phyloP scores from a whole-genome alignment of 2,888 invertebrate genomes.

The Scaptodrosophila latifasciaeformis region DNA sequence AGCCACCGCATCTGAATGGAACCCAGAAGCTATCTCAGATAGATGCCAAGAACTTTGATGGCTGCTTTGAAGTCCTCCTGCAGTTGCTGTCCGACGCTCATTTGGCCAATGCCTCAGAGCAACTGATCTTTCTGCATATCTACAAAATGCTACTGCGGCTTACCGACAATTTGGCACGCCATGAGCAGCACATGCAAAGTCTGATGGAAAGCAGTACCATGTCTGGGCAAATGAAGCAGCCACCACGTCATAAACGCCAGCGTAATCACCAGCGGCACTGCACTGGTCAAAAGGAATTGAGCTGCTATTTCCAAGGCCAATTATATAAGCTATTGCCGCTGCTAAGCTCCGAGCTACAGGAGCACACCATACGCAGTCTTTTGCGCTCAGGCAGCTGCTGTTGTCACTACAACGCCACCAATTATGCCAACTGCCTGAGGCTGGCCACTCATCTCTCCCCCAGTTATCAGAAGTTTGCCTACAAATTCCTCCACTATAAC shows the following conservation, averaged over 20 bases:
- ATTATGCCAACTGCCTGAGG: conserved; percentile 57
- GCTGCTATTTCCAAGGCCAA: conserved; percentile 71
- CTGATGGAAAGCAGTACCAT: conserved; percentile 40
- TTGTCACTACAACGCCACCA: conserved; percentile 67
- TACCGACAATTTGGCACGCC: conserved; percentile 62
- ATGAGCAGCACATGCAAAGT: conserved; percentile 49
- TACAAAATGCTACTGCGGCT: conserved; percentile 65
- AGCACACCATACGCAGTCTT: conserved; percentile 62
- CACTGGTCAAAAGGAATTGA: conserved; percentile 41
- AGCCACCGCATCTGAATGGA: conserved; percentile 27
- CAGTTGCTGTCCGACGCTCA: conserved; percentile 36
- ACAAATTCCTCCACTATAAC: conserved; percentile 68
- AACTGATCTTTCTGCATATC: conserved; percentile 45
- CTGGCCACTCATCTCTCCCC: conserved; percentile 45
- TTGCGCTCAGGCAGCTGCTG: conserved; percentile 71
- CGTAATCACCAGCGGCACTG: conserved; percentile 61
- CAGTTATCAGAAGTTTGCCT: conserved; percentile 64
- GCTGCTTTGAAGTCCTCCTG: conserved; percentile 60
- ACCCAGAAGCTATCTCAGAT: conserved; percentile 46
- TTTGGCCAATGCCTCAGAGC: conserved; percentile 14
- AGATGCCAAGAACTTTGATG: conserved; percentile 59
- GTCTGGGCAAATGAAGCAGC: conserved; percentile 42
- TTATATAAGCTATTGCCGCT: conserved; percentile 61
- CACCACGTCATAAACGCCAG: conserved; percentile 34
- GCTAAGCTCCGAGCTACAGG: conserved; percentile 55